Evolutionary conservation across 2,888 invertebrate species (phyloP).

Genomic region (Hirtodrosophila confusa): DNA sequence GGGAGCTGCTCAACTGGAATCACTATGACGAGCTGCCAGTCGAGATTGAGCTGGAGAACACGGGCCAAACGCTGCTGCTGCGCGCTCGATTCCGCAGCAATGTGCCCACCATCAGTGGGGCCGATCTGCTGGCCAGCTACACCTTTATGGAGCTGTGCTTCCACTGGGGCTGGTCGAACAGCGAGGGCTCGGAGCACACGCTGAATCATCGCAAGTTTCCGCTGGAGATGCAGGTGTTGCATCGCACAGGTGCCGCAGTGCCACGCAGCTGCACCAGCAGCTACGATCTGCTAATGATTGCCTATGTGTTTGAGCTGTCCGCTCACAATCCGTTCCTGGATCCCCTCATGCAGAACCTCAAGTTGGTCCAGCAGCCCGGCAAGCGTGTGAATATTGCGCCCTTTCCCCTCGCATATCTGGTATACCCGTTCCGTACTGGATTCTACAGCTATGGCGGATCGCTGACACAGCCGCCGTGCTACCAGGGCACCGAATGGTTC

Average conservation of each 20-base stretch:
- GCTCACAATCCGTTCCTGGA: slow-evolving; percentile 86
- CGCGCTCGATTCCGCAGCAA: slow-evolving; percentile 78
- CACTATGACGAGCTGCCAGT: slow-evolving; percentile 85
- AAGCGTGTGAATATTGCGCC: slow-evolving; percentile 84
- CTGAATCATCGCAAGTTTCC: slow-evolving; percentile 85
- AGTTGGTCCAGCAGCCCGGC: slow-evolving; percentile 84
- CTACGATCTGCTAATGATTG: slow-evolving; percentile 84
- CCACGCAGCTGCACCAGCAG: slow-evolving; percentile 68
- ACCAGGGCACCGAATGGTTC: slow-evolving; percentile 87
- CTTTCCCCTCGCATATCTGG: slow-evolving; percentile 86
- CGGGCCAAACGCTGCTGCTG: slow-evolving; percentile 84
- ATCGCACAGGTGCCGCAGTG: slow-evolving; percentile 71
- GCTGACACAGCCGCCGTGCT: slow-evolving; percentile 86
- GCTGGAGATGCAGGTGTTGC: slow-evolving; percentile 86
- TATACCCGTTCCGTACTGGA: slow-evolving; percentile 85
- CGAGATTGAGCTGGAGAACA: slow-evolving; percentile 85
- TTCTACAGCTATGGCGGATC: slow-evolving; percentile 87
- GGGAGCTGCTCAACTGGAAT: slow-evolving; percentile 85
- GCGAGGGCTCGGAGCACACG: slow-evolving; percentile 87
- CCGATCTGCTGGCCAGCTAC: slow-evolving; percentile 85
- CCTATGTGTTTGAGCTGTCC: slow-evolving; percentile 85
- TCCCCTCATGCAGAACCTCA: slow-evolving; percentile 85
- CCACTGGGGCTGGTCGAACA: slow-evolving; percentile 86
- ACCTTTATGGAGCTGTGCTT: slow-evolving; percentile 86
- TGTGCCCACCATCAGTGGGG: slow-evolving; percentile 83